Evolutionary conservation across 2,113 vertebrate genomes (phyloP).

Genomic region (Sarotherodon lohbergeri): DNA sequence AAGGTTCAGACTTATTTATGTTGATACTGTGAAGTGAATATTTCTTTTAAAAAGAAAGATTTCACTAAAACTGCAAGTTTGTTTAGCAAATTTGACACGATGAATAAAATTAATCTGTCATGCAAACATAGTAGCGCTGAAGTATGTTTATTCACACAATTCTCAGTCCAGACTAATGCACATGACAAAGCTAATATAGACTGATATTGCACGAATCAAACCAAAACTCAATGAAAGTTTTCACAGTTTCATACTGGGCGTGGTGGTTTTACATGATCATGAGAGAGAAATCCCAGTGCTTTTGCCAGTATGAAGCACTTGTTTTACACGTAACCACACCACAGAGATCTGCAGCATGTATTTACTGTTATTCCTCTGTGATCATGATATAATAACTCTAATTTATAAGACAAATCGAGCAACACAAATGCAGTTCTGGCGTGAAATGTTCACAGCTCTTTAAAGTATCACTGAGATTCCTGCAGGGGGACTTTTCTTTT

Average conservation of each 20-base stretch:
- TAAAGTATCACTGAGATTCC: neutral
- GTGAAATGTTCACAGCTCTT: neutral
- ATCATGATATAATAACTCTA: neutral
- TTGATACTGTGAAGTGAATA: neutral
- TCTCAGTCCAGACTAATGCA: neutral
- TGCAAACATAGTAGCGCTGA: neutral
- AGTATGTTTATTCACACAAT: neutral
- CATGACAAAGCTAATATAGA: fast-evolving
- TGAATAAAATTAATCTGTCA: neutral
- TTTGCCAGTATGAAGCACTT: neutral
- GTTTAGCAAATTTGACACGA: neutral
- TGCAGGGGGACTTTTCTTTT: neutral
- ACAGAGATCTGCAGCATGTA: neutral
- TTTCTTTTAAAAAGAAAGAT: neutral
- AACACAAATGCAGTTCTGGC: neutral
- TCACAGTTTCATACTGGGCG: neutral
- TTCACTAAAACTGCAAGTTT: neutral
- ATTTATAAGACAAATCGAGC: neutral
- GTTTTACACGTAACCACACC: neutral
- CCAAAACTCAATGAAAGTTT: neutral
- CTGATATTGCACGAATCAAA: fast-evolving
- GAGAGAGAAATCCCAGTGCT: neutral
- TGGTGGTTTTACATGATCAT: neutral
- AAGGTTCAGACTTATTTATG: neutral
- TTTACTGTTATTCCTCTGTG: neutral